Base-by-base conservation (phyloP, 1,140 invertebrate genomes). In the Drosophila parabipectinata region DNA sequence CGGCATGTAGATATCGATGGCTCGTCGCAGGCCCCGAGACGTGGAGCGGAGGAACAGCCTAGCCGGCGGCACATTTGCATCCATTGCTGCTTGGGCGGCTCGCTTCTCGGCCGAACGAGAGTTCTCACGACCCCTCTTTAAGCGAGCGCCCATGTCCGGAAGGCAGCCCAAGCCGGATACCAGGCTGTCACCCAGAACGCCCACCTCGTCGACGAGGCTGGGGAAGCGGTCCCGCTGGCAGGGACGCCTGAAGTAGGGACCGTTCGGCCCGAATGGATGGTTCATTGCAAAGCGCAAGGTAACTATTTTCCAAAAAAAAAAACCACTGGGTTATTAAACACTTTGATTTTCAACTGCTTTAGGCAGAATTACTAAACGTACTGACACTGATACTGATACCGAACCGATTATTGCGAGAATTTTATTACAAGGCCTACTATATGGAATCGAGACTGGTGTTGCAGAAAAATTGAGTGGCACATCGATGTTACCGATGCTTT, bases 1-100 rank as follows among this genome's bases (percentile, higher is more conserved):
- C 0, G 71, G 71, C 71, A 63, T 48, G 10, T 58, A 81, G 12
- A 60, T 82, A 8, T 81, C 78, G 6, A 77, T 30, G 10, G 58
- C 54, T 1, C 67, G 61, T 4, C 56, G 72, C 45, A 62, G 4
- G 0, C 54, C 61, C 3, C 39, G 39, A 0, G 77, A 39, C 0
- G 37, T 44, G 4, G 53, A 32, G 18, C 60, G 51, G 0, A 45
- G 34, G 10, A 54, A 80, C 4, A 80, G 34, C n/a, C 61, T 76
- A 12, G 69, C 50, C 7, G 69, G 61, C 30, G 62, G 61, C 24
- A 67, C 79, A 2, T 55, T 37, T 0, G 62, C 37, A 0, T 58
- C 50, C 18, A 44, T 50, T 10, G 60, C 54, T 4, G 7, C 18
- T 1, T 55, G 10, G 2, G 74, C 74, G 3, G 59, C 74, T 0